Percentiles rank a stretch among this genome's conserved stretches.
Conservation (phyloP, 2,113 vertebrate species). For the Catharus fuscescens region DNA sequence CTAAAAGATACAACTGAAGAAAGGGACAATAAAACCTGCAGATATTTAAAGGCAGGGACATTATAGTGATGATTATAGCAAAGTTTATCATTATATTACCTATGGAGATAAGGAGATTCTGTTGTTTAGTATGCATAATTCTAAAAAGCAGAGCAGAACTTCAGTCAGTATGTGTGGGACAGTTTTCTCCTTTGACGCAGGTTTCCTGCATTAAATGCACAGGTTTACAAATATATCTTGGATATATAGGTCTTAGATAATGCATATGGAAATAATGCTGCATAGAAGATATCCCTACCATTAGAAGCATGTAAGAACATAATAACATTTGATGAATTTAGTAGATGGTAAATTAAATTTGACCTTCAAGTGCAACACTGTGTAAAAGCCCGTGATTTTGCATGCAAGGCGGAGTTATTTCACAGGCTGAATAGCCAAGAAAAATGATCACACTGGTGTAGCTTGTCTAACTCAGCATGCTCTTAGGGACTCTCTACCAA, state of each 20-base stretch:
- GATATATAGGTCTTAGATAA: not conserved
- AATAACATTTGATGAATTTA: not conserved
- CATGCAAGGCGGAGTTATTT: not conserved
- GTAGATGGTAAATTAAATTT: not conserved
- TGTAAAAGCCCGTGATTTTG: not conserved
- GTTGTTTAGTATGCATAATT: not conserved
- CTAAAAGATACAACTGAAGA: not conserved
- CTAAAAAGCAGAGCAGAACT: not conserved
- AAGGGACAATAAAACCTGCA: not conserved
- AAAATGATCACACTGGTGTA: not conserved
- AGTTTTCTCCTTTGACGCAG: not conserved
- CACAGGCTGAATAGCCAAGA: not conserved
- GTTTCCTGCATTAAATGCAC: not conserved
- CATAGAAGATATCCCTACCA: not conserved
- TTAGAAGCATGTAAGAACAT: not conserved
- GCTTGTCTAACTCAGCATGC: not conserved
- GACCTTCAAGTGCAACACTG: not conserved
- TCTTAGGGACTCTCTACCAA: too few relatives aligned
- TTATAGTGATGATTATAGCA: not conserved
- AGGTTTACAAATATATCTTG: not conserved
- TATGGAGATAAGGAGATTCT: not conserved
- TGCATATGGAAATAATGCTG: not conserved
- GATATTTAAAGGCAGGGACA: not conserved
- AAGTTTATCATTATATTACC: not conserved
- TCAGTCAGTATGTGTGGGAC: fast-evolving